These are phyloP conservation scores for Melanerpes formicivorus DNA, from an alignment of 2,113 vertebrate species.

Conservation along the genomic window DNA sequence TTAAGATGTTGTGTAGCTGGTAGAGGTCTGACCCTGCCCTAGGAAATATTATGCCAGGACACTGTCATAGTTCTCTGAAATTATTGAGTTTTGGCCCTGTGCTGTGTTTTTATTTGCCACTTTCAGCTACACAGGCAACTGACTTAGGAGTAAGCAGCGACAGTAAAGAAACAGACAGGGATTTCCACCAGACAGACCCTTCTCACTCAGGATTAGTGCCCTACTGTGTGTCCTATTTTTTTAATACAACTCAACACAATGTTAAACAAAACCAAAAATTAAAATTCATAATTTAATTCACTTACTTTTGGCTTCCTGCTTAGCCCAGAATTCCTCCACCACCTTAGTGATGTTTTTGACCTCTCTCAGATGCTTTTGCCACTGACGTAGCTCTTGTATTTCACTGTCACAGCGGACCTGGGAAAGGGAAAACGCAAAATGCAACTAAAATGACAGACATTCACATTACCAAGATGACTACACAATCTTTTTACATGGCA, in stretches of 20 bases:
- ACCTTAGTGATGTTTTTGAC: constrained; percentile 77
- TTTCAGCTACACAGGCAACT: neutral
- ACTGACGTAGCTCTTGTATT: constrained; percentile 89
- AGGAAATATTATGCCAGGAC: neutral
- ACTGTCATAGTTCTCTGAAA: neutral
- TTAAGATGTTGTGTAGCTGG: neutral
- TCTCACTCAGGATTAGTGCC: neutral
- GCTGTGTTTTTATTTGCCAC: neutral
- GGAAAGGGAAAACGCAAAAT: neutral
- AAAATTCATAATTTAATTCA: neutral
- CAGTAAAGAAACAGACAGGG: neutral
- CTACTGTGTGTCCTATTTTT: neutral
- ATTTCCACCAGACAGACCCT: neutral
- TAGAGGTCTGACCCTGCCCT: neutral
- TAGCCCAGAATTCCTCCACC: constrained; percentile 85
- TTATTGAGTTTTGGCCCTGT: neutral
- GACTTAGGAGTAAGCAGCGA: neutral
- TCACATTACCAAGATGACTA: neutral
- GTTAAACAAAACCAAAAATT: neutral
- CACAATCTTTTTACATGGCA: neutral
- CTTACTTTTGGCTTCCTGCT: constrained; percentile 85
- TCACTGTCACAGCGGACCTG: constrained; percentile 84
- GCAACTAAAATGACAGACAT: neutral
- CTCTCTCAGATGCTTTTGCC: constrained; percentile 88
- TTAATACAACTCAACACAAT: neutral